Percentiles rank a stretch among this genome's conserved stretches.
phyloP scores from a whole-genome alignment of 1,140 invertebrate species.

The Penaeus indicus region DNA sequence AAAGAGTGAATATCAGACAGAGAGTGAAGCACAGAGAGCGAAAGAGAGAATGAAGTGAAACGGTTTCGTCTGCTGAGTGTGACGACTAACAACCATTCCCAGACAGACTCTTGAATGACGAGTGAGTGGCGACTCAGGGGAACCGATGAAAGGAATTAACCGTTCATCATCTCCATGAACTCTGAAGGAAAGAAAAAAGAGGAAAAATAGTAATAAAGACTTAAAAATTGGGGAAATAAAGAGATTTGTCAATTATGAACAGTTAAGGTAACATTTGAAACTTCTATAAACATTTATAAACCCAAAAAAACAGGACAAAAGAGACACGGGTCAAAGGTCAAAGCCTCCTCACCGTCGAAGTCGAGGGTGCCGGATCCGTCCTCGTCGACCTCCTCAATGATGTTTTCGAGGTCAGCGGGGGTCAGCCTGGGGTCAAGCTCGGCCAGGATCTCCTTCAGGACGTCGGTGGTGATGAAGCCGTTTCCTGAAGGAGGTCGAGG shows the following conservation, averaged over 20 bases:
- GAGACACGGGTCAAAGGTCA: background rate
- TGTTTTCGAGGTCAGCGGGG: conserved; percentile 87
- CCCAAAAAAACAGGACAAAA: no score
- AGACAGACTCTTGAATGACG: no score
- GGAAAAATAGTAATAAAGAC: background rate
- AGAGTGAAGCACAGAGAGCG: no score
- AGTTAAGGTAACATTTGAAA: no score
- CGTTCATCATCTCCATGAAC: conserved; percentile 61
- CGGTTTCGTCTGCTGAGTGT: no score
- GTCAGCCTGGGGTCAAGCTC: conserved; percentile 92
- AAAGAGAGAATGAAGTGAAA: no score
- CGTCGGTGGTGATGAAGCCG: conserved; percentile 81
- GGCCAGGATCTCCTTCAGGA: conserved; percentile 89
- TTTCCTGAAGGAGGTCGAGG: conserved; percentile 25
- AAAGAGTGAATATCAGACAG: no score
- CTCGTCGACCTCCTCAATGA: conserved; percentile 93
- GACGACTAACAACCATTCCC: no score
- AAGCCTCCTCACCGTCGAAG: conserved; percentile 68
- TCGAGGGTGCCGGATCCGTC: conserved; percentile 91
- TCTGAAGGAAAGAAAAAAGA: conserved; percentile 1
- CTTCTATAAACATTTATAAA: no score
- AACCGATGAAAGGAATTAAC: background rate
- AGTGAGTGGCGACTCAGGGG: no score
- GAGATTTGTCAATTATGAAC: no score
- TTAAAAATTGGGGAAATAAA: background rate